A percentile compares a stretch with the other conserved stretches of the same genome.
phyloP scores from a whole-genome alignment of 1,140 invertebrate genomes.

The Diabrotica virgifera region DNA sequence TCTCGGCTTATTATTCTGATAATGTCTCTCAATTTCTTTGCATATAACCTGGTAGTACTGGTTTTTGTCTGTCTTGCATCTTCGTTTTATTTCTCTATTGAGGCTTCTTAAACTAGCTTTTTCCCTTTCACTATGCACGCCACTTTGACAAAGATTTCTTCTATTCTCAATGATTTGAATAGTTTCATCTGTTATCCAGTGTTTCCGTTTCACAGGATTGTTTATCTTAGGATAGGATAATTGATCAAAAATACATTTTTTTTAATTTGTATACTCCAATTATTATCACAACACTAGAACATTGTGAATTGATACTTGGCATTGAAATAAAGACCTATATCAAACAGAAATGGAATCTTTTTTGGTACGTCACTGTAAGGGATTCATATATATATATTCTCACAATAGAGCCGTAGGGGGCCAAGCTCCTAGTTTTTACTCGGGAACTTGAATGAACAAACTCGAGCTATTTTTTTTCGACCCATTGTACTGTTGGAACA shows the following conservation, averaged over 20 bases:
- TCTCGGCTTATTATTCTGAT: too few relatives aligned
- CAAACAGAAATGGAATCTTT: background rate
- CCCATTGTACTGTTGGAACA: slow-evolving; percentile 42
- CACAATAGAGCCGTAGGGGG: slow-evolving; percentile 42
- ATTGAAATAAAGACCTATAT: background rate
- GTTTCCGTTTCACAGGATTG: too few relatives aligned
- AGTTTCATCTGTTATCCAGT: too few relatives aligned
- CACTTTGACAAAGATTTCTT: too few relatives aligned
- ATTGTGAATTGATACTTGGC: background rate
- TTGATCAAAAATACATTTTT: background rate
- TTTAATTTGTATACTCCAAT: background rate
- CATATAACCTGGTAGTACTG: too few relatives aligned
- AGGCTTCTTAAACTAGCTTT: too few relatives aligned
- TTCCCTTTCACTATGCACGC: too few relatives aligned
- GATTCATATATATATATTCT: slow-evolving; percentile 12
- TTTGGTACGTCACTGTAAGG: slow-evolving; percentile 10
- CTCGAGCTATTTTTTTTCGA: slow-evolving; percentile 40
- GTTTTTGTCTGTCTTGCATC: too few relatives aligned
- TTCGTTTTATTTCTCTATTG: too few relatives aligned
- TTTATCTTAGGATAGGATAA: too few relatives aligned
- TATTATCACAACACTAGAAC: background rate
- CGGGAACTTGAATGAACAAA: slow-evolving; percentile 41
- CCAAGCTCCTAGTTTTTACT: slow-evolving; percentile 45
- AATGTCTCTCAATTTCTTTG: too few relatives aligned
- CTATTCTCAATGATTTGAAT: too few relatives aligned